Base-by-base conservation (phyloP, 1,140 invertebrate genomes). In the Drosophila watanabei region DNA sequence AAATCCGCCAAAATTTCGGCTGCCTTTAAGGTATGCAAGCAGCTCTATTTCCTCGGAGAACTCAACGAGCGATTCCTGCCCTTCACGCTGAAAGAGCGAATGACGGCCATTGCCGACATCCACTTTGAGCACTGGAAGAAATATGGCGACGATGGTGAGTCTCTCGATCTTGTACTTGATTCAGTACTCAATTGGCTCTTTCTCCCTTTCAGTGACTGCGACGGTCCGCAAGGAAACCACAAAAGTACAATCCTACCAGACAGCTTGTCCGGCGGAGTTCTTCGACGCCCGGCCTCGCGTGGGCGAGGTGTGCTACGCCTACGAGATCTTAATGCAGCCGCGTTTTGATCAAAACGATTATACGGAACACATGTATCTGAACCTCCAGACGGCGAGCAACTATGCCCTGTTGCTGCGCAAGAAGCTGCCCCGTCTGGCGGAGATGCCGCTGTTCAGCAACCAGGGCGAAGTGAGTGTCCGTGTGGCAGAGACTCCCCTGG, bases 381-480 rank as follows among this genome's bases (percentile, higher is more conserved):
- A 93, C 6, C 30, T 94, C 2, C 56, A 71, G 62, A 62, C 86
- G 9, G 16, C 46, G 16, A 10, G 84, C 4, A 94, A 94, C 20
- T 96, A 93, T 88, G 96, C 94, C 0, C 93, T 97, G 20, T 75
- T 97, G 5, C 95, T 96, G 0, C 76, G 93, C 2, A 94, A 95
- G 9, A 84, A 82, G 14, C 88, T 97, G 56, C 95, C 95, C 3
- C 79, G 93, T 18, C 68, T 96, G 45, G 95, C 95, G 51, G 92
- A 94, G 49, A 99, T 99, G 94, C 97, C 98, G 0, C 95, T 99
- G 58, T 99, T 96, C 90, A 96, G 98, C 51, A 95, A 96, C 20
- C 95, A 96, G 20, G 98, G 98, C 1, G 95, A 98, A 93, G 94
- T 99, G 4, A 94, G 94, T 51, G 95, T 98, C 0, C 51, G 75